These are phyloP conservation scores for Hydropotes inermis DNA, from an alignment of 2,113 vertebrate genomes.

Conservation along the genomic window DNA sequence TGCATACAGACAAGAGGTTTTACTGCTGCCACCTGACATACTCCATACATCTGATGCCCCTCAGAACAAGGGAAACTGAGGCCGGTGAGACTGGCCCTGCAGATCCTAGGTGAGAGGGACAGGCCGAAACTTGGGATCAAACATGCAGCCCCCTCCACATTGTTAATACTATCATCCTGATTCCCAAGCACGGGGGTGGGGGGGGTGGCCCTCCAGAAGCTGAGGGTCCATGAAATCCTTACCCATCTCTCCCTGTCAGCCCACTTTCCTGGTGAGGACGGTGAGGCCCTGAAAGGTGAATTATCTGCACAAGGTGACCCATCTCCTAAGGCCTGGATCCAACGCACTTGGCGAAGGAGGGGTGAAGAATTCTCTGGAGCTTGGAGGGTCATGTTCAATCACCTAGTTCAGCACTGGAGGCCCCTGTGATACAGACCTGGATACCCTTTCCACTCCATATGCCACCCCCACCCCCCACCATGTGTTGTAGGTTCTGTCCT, in stretches of 20 bases:
- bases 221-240: not conserved
- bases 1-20: not conserved
- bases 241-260: not conserved
- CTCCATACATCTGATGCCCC: too few species aligned
- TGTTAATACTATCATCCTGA: too few species aligned
- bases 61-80: not conserved
- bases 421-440: rapidly evolving
- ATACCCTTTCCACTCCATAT: not conserved
- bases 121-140: rapidly evolving
- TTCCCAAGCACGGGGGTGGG: rapidly evolving
- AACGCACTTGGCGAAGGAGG: not conserved
- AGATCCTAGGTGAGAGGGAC: not conserved
- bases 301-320: not conserved
- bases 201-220: not conserved
- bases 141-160: rapidly evolving
- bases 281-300: not conserved
- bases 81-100: not conserved
- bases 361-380: not conserved
- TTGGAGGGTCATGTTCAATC: not conserved
- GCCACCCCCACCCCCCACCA: rapidly evolving
- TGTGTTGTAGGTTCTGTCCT: rapidly evolving
- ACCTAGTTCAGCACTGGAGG: not conserved
- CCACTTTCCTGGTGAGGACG: not conserved
- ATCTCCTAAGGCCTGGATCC: not conserved
- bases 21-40: too few species aligned